These are phyloP conservation scores for Cerastis rubricosa DNA, from an alignment of 2,888 invertebrate species.

Conservation along the genomic window DNA sequence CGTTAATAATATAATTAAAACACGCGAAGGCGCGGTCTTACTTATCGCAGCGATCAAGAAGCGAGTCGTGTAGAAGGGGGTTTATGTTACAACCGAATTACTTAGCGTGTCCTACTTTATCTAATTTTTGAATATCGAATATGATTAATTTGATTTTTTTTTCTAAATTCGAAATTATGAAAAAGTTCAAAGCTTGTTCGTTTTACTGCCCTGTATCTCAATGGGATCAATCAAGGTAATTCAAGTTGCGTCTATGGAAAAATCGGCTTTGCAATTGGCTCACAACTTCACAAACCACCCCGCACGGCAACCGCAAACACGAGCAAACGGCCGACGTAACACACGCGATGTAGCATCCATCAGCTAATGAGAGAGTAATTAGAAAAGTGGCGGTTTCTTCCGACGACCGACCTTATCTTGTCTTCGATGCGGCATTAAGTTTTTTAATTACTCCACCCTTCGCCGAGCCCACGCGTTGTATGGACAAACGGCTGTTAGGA, in stretches of 20 bases:
- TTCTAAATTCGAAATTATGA: background rate
- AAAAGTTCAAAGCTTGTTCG: background rate
- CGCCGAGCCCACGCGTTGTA: constrained; percentile 53
- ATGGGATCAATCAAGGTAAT: constrained; percentile 51
- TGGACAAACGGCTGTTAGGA: constrained; percentile 33
- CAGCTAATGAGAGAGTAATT: constrained; percentile 90
- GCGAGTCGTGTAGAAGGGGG: constrained; percentile 71
- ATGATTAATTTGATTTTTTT: constrained; percentile 2
- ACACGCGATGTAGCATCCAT: constrained; percentile 78
- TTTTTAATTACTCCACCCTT: constrained; percentile 88
- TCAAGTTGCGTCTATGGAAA: constrained; percentile 52
- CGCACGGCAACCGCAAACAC: constrained; percentile 61
- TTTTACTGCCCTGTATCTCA: constrained; percentile 9
- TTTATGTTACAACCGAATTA: constrained; percentile 54
- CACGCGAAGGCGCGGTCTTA: constrained; percentile 88
- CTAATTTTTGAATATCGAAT: constrained; percentile 28
- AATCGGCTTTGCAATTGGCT: constrained; percentile 60
- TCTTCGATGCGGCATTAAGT: constrained; percentile 87
- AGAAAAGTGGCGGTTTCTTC: constrained; percentile 89
- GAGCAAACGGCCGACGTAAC: constrained; percentile 65
- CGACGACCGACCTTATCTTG: constrained; percentile 88
- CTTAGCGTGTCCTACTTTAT: constrained; percentile 53
- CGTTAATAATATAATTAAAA: constrained; percentile 91
- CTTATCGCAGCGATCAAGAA: constrained; percentile 88
- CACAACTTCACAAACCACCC: constrained; percentile 58